These are phyloP conservation scores for Propsilocerus akamusi DNA, from an alignment of 1,140 invertebrate species.

Conservation along the genomic window DNA sequence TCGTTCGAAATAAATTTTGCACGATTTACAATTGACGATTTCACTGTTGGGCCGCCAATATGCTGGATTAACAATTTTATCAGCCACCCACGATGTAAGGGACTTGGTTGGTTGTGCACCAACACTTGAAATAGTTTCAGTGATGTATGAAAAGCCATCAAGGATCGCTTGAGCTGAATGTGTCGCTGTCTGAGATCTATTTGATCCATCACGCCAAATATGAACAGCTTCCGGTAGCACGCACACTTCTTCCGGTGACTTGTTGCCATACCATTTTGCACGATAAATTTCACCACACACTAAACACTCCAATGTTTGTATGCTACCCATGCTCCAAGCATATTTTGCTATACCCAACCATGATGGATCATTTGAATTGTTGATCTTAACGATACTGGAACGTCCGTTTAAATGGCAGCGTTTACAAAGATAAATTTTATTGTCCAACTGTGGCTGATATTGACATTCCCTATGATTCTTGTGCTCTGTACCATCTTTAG, in stretches of 20 bases:
- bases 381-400: neutral
- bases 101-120: constrained; percentile 49
- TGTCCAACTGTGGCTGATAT: constrained; percentile 65
- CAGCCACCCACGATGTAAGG: constrained; percentile 52
- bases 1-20: constrained; percentile 31
- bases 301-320: constrained; percentile 62
- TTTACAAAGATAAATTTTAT: constrained; percentile 56
- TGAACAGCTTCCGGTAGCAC: constrained; percentile 52
- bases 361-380: constrained; percentile 33
- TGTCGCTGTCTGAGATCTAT: constrained; percentile 23
- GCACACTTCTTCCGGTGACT: constrained; percentile 45
- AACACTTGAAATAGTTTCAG: constrained; percentile 46
- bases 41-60: constrained; percentile 69
- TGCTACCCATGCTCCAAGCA: constrained; percentile 69
- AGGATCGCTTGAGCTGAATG: constrained; percentile 59
- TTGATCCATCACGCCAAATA: constrained; percentile 56
- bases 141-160: constrained; percentile 51
- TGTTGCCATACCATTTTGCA: constrained; percentile 72
- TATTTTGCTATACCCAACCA: constrained; percentile 57
- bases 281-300: constrained; percentile 68
- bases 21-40: constrained; percentile 47
- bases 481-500: constrained; percentile 45
- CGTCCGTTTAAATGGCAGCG: constrained; percentile 24
- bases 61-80: constrained; percentile 51
- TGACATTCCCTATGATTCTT: constrained; percentile 32